Evolutionary conservation across 2,113 vertebrate species (phyloP).

Genomic region (Lycaon pictus): DNA sequence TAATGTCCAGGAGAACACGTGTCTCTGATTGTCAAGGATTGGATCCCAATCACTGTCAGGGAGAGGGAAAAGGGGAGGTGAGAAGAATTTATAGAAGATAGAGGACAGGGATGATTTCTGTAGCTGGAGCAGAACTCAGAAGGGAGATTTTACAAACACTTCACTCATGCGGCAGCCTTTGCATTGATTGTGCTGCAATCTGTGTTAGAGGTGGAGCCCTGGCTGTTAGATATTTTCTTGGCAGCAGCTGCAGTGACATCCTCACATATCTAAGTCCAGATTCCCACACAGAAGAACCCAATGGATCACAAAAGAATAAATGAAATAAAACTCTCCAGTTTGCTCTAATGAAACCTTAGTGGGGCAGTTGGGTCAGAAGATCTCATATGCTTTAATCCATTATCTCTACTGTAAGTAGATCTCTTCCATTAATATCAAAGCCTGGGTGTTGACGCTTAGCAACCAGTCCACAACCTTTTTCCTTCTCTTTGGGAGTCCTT

Average conservation of each 20-base stretch:
- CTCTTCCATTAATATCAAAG: background rate
- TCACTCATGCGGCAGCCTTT: background rate
- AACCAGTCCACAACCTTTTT: background rate
- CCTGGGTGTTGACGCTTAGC: background rate
- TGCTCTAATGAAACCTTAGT: background rate
- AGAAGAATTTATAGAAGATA: background rate
- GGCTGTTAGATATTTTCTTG: background rate
- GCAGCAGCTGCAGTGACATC: background rate
- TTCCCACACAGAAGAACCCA: background rate
- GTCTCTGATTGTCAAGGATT: background rate
- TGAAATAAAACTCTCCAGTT: background rate
- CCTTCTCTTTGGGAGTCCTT: background rate
- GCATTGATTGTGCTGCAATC: background rate
- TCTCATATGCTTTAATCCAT: too few relatives aligned
- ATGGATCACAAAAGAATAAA: background rate
- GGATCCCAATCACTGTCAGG: background rate
- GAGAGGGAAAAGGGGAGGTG: background rate
- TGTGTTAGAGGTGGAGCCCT: fast-evolving
- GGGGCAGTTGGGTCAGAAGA: background rate
- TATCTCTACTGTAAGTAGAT: background rate
- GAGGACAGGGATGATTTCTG: background rate
- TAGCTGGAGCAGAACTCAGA: background rate
- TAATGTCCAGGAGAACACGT: too few relatives aligned
- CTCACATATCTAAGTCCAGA: background rate
- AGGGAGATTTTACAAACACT: background rate